Percentiles rank a stretch among this genome's conserved stretches.
Conservation (phyloP, 2,888 invertebrate species). For the Tyria jacobaeae region DNA sequence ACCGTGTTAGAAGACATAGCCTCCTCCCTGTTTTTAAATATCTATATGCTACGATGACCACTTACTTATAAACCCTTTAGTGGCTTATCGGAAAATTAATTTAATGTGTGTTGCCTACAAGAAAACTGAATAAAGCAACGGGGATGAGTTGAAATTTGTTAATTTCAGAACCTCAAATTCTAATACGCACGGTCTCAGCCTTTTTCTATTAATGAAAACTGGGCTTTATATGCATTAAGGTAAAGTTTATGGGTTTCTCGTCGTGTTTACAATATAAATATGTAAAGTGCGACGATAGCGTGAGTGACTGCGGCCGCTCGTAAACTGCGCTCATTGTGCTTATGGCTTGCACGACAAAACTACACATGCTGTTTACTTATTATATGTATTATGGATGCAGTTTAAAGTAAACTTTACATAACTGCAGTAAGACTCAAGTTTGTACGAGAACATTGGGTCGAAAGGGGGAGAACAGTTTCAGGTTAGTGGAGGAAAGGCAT, state of each 20-base stretch:
- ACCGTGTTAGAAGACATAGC: no score
- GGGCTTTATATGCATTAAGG: background rate
- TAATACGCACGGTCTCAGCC: no score
- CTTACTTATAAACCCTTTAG: no score
- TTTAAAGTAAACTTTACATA: background rate
- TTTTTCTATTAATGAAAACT: background rate
- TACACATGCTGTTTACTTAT: constrained; percentile 1
- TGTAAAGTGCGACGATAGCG: constrained; percentile 33
- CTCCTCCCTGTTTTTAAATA: background rate
- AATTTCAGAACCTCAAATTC: no score
- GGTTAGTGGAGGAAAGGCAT: background rate
- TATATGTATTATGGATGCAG: background rate
- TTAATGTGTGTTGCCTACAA: no score
- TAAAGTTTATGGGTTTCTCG: constrained; percentile 16
- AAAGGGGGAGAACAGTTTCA: background rate
- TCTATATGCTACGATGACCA: background rate
- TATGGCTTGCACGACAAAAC: constrained; percentile 15
- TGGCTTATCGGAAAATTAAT: no score
- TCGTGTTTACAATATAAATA: constrained; percentile 45
- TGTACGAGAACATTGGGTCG: background rate
- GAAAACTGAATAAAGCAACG: no score
- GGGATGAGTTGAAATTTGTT: no score
- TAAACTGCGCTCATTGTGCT: constrained; percentile 36
- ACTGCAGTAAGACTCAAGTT: background rate
- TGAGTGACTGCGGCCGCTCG: constrained; percentile 32